Conservation (phyloP, 2,113 vertebrate genomes). For the Gallinago undulata region DNA sequence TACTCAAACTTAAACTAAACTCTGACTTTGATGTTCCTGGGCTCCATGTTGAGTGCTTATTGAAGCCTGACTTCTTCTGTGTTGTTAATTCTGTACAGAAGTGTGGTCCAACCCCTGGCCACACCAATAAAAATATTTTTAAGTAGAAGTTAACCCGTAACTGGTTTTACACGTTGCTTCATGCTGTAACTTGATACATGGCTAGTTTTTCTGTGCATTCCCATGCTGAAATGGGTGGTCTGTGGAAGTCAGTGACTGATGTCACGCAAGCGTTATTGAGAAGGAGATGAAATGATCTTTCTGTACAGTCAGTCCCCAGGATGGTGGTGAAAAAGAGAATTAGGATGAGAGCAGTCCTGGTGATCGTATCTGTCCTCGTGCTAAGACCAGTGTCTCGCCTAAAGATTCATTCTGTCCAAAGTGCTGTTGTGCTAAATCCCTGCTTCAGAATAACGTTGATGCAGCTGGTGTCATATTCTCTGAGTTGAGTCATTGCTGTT, state of each 20-base stretch:
- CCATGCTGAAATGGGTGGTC: not conserved
- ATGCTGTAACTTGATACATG: not conserved
- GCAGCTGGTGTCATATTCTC: not conserved
- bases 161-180: not conserved
- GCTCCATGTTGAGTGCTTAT: not conserved
- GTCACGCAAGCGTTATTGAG: fast-evolving
- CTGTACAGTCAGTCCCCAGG: not conserved
- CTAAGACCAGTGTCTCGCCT: not conserved
- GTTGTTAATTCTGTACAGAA: not conserved
- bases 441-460: not conserved
- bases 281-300: not conserved
- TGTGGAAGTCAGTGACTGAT: not conserved
- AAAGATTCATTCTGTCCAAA: not conserved
- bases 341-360: not conserved
- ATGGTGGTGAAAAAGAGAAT: not conserved
- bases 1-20: not conserved
- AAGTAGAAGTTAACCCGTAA: not conserved
- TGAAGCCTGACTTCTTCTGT: not conserved
- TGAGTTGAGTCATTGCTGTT: not conserved
- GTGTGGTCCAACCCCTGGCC: not conserved
- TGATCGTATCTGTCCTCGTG: not conserved
- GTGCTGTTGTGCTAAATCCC: not conserved
- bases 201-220: not conserved
- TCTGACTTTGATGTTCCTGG: not conserved
- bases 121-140: not conserved